Evolutionary conservation across 2,888 invertebrate genomes (phyloP).

Genomic region (Zonitis immaculata): DNA sequence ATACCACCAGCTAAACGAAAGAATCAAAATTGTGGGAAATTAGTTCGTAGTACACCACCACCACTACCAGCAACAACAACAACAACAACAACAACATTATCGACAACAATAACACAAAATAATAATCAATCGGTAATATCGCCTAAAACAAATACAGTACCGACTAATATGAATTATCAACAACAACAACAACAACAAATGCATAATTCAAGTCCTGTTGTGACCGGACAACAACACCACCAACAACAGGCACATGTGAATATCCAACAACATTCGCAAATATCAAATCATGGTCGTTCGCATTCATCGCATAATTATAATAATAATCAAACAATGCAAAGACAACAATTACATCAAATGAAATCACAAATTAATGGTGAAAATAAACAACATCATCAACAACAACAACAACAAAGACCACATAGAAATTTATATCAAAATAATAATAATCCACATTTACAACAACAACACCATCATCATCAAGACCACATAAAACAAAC

Average conservation of each 20-base stretch:
- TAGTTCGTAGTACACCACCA: conserved; percentile 61
- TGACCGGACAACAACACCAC: background rate
- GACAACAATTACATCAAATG: conserved; percentile 51
- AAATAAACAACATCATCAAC: conserved; percentile 26
- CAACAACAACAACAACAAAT: conserved; percentile 1
- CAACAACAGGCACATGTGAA: background rate
- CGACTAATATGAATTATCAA: conserved; percentile 31
- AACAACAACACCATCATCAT: conserved; percentile 21
- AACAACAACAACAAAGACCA: conserved; percentile 27
- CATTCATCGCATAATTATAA: conserved; percentile 25
- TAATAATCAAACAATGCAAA: conserved; percentile 23
- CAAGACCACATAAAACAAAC: conserved; percentile 45
- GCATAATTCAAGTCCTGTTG: background rate
- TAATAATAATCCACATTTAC: conserved; percentile 9
- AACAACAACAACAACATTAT: background rate
- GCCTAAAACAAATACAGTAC: conserved; percentile 24
- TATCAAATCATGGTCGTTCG: conserved; percentile 20
- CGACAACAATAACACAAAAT: background rate
- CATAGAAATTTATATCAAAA: conserved; percentile 23
- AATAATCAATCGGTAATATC: conserved; percentile 6
- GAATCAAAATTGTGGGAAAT: conserved; percentile 59
- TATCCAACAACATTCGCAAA: conserved; percentile 22
- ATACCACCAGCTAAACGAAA: conserved; percentile 77
- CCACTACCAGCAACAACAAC: conserved; percentile 40
- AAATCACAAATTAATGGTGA: conserved; percentile 42